Evolutionary conservation across 53 echinoderm and acorn worm species (phyloP).

Genomic region (Apostichopus leukothele): DNA sequence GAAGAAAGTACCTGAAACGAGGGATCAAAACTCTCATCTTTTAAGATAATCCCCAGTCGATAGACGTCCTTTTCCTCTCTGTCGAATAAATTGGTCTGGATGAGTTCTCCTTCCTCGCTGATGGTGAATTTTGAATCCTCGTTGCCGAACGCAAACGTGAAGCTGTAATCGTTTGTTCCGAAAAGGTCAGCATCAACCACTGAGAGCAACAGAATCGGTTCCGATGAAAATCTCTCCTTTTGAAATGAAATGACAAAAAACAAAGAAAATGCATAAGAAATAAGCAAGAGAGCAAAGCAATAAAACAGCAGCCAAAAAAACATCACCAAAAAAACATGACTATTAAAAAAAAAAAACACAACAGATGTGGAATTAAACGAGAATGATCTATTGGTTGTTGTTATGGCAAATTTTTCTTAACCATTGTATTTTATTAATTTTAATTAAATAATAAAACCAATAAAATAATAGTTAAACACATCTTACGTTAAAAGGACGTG

Average conservation of each 20-base stretch:
- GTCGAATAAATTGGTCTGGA: constrained; percentile 68
- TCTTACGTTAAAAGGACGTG: too few species aligned
- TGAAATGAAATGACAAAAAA: neutral
- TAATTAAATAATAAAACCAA: too few species aligned
- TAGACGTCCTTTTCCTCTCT: constrained; percentile 68
- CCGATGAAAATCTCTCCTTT: constrained; percentile 67
- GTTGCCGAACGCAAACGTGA: constrained; percentile 63
- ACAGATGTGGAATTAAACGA: too few species aligned
- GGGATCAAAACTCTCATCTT: neutral
- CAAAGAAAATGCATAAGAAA: neutral
- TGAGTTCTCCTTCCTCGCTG: constrained; percentile 69
- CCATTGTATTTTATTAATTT: too few species aligned
- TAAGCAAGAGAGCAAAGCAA: neutral
- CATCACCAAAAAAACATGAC: neutral
- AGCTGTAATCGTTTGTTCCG: constrained; percentile 70
- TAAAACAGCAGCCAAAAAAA: neutral
- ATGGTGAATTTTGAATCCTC: constrained; percentile 49
- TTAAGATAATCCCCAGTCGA: constrained; percentile 56
- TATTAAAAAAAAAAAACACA: neutral
- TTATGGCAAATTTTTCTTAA: too few species aligned
- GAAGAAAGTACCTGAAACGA: neutral
- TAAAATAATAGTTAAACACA: too few species aligned
- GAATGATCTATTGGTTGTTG: too few species aligned
- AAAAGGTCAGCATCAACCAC: constrained; percentile 64
- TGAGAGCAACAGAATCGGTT: constrained; percentile 59